Evolutionary conservation across 2,888 invertebrate genomes (phyloP), one percentile per base, ranked within the genome.

Genomic region (Cantharis rufa): DNA sequence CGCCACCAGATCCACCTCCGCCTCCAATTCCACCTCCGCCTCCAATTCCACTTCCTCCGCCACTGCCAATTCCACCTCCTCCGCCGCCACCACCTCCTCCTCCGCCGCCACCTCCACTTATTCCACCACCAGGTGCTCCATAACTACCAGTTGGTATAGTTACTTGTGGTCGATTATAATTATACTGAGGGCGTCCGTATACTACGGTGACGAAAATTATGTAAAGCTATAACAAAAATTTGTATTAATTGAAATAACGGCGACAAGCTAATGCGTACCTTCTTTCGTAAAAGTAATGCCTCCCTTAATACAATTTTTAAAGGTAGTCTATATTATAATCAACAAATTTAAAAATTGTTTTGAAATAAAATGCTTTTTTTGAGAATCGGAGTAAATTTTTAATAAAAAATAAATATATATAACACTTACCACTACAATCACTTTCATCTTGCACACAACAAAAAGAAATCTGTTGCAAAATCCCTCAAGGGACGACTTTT

Each of bases 121-220:
- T 73, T 62, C 83, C 81, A 79, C 84, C 85, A 11, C 88, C 86
- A 78, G 86, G 83, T 76, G 86, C 88, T 78, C 88, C 89, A 70
- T 89, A 89, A 85, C 88, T 89, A 78, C 89, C 88, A 79, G 87
- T 82, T 62, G 84, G 82, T 78, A 81, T 75, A 74, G 84, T 81
- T 74, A 84, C 79, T 78, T 81, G 90, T 84, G 82, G 87, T 88
- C 90, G 91, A 87, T 90, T 90, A 87, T 91, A 91, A 83, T 91
- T 91, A 85, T 91, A 91, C 87, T 92, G 91, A 86, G 92, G 92
- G 79, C 91, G 89, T 75, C 90, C 91, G 86, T 90, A 90, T 85
- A 90, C 90, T 86, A 90, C 88, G 76, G 90, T 90, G 88, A 91
- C 89, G 81, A 91, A 79, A 68, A 85, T 81, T 75, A 85, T 82